A percentile compares a stretch with the other conserved stretches of the same genome.
These are phyloP conservation scores for Calameuta pallipes DNA, from an alignment of 2,888 invertebrate species.

Conservation along the genomic window DNA sequence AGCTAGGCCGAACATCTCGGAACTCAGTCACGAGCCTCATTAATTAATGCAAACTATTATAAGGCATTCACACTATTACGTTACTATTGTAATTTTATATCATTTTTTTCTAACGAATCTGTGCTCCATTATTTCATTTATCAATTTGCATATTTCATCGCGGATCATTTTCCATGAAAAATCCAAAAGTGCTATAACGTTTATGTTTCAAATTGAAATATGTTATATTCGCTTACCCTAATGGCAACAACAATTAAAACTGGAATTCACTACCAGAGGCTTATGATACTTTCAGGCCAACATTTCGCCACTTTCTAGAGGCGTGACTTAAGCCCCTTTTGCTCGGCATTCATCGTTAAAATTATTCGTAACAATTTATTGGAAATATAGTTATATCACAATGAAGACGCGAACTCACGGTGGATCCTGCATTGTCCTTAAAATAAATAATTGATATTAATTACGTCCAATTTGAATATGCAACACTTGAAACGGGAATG, in stretches of 20 bases:
- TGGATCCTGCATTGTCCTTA: conserved; percentile 12
- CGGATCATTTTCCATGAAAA: too few relatives aligned
- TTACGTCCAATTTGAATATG: too few relatives aligned
- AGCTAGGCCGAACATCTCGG: conserved; percentile 44
- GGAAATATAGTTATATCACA: conserved; percentile 22
- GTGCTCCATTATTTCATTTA: too few relatives aligned
- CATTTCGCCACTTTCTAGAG: neutral
- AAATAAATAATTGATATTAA: neutral
- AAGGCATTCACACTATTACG: too few relatives aligned
- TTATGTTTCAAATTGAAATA: neutral
- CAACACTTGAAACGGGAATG: too few relatives aligned
- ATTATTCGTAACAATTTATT: conserved; percentile 20
- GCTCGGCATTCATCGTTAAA: conserved; percentile 34
- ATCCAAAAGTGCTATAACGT: too few relatives aligned
- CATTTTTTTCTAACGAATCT: too few relatives aligned
- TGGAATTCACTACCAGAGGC: too few relatives aligned
- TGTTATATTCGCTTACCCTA: neutral
- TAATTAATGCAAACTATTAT: neutral
- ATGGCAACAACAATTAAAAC: neutral
- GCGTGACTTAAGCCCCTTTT: conserved; percentile 37
- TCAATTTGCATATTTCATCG: too few relatives aligned
- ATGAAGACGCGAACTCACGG: conserved; percentile 24
- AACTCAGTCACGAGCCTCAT: conserved; percentile 12
- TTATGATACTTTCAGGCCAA: too few relatives aligned
- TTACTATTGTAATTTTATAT: neutral